Conservation (phyloP, 2,888 invertebrate species). For the Lepidonotus clava region DNA sequence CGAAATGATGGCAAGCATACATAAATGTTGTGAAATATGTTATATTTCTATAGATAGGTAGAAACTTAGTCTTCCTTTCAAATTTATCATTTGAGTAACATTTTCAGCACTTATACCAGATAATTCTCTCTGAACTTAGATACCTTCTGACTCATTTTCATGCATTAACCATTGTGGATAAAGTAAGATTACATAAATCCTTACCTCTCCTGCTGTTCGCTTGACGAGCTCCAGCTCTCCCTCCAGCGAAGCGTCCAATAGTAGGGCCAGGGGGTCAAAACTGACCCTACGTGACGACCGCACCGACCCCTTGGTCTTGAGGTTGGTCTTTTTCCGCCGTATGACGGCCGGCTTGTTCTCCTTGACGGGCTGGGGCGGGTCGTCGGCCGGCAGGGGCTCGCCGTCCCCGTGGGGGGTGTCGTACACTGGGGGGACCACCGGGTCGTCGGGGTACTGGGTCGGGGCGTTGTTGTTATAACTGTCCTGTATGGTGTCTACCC, state of each 20-base stretch:
- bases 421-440: not conserved
- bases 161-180: too few relatives aligned
- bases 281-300: conserved; percentile 86
- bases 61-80: too few relatives aligned
- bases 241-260: conserved; percentile 98
- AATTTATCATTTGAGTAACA: too few relatives aligned
- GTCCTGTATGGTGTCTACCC: conserved; percentile 39
- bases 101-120: too few relatives aligned
- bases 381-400: not conserved
- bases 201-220: conserved; percentile 90
- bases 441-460: not conserved
- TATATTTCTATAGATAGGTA: too few relatives aligned
- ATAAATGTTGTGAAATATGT: too few relatives aligned
- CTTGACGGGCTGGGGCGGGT: not conserved
- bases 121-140: too few relatives aligned
- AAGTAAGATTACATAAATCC: too few relatives aligned
- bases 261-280: conserved; percentile 97
- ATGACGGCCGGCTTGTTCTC: not conserved
- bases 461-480: conserved; percentile 37
- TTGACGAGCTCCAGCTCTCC: conserved; percentile 98
- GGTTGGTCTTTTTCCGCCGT: conserved; percentile 70
- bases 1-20: too few relatives aligned
- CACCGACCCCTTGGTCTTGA: conserved; percentile 82
- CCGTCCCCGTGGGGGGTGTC: conserved; percentile 21
- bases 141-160: too few relatives aligned